These are phyloP conservation scores for Diarsia rubi DNA, from an alignment of 2,888 invertebrate species.

Conservation along the genomic window DNA sequence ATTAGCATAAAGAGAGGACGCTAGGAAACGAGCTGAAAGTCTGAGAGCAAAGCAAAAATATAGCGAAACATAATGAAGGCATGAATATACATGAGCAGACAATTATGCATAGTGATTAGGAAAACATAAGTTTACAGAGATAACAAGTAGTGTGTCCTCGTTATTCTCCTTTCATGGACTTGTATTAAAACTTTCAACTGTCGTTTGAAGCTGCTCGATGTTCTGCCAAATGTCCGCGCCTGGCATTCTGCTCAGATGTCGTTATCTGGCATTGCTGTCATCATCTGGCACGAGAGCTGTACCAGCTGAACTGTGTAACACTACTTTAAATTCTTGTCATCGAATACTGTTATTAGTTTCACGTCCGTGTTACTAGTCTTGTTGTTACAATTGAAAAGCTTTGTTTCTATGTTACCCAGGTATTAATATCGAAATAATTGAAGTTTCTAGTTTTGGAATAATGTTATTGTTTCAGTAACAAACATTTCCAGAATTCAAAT, in stretches of 20 bases:
- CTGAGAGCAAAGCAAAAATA: constrained; percentile 45
- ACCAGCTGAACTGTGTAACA: constrained; percentile 16
- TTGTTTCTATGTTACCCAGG: neutral
- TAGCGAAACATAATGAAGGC: constrained; percentile 43
- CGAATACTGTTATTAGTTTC: constrained; percentile 22
- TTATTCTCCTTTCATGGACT: constrained; percentile 23
- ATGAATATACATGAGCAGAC: constrained; percentile 50
- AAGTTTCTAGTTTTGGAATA: neutral
- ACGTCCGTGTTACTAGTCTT: constrained; percentile 9
- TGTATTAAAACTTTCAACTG: constrained; percentile 42
- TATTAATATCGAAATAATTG: constrained; percentile 8
- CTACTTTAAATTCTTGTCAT: constrained; percentile 34
- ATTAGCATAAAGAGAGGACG: constrained; percentile 53
- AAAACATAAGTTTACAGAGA: constrained; percentile 37
- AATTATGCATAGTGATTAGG: constrained; percentile 46
- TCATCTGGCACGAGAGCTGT: constrained; percentile 39
- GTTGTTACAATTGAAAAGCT: constrained; percentile 5
- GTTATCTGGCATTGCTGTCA: constrained; percentile 34
- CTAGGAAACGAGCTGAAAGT: constrained; percentile 31
- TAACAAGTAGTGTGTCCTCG: constrained; percentile 6
- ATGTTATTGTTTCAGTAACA: neutral
- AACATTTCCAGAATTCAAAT: neutral
- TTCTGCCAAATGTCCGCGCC: constrained; percentile 33
- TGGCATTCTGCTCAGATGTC: constrained; percentile 38
- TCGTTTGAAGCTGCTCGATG: constrained; percentile 22